Conservation (phyloP, 2,797 vertebrate genomes). For the Coregonus ussuriensis region DNA sequence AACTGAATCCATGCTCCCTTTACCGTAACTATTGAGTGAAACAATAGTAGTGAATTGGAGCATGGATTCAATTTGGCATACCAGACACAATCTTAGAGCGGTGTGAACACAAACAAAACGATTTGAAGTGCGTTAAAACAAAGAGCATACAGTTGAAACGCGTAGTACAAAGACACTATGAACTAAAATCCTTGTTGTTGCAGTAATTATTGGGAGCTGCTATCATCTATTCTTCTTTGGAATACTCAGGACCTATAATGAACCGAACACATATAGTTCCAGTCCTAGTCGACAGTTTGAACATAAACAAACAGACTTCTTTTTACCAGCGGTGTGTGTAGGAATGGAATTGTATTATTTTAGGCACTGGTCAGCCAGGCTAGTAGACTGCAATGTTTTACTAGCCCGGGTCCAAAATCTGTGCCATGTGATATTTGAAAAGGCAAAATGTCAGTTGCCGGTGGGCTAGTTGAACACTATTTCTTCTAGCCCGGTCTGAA, state of each 20-base stretch:
- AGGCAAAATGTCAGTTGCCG: too few relatives aligned
- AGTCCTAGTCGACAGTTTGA: not conserved
- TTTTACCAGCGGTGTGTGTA: not conserved
- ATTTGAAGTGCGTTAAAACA: too few relatives aligned
- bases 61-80: not conserved
- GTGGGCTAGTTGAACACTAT: too few relatives aligned
- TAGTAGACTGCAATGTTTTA: too few relatives aligned
- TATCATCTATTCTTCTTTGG: not conserved
- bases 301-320: not conserved
- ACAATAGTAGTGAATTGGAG: not conserved
- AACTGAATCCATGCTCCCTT: not conserved
- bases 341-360: too few relatives aligned
- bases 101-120: not conserved
- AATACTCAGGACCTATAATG: not conserved
- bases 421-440: too few relatives aligned
- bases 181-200: not conserved
- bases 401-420: too few relatives aligned
- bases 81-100: not conserved
- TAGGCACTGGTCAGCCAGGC: too few relatives aligned
- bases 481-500: too few relatives aligned
- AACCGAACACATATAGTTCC: not conserved
- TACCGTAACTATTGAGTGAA: not conserved
- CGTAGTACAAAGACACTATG: too few relatives aligned
- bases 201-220: not conserved
- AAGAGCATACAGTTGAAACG: not conserved